A percentile compares a stretch with the other conserved stretches of the same genome.
These are phyloP conservation scores for Semaprochilodus insignis DNA, from an alignment of 2,797 vertebrate species.

Conservation along the genomic window DNA sequence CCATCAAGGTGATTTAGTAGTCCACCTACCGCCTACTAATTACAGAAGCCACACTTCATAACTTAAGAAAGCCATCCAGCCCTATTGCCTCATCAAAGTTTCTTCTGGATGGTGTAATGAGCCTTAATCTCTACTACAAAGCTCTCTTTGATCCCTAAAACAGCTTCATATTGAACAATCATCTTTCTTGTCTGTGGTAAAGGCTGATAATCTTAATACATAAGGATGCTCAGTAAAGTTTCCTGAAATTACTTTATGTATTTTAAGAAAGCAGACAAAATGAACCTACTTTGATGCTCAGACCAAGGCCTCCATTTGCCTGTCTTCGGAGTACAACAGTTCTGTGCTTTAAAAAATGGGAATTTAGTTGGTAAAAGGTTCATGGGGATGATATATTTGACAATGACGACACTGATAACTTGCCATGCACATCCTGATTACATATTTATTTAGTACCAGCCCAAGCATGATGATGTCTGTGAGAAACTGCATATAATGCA, in stretches of 20 bases:
- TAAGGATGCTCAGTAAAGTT: constrained; percentile 5
- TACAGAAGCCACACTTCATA: constrained; percentile 29
- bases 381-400: constrained; percentile 37
- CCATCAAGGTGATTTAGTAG: constrained; percentile 30
- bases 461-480: constrained; percentile 37
- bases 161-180: constrained; percentile 12
- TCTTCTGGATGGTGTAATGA: constrained; percentile 28
- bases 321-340: constrained; percentile 94
- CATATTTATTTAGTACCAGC: neutral
- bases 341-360: constrained; percentile 97
- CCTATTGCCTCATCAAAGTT: constrained; percentile 48
- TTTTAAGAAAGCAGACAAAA: constrained; percentile 27
- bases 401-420: constrained; percentile 6
- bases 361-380: constrained; percentile 80
- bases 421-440: neutral
- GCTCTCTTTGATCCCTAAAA: constrained; percentile 45
- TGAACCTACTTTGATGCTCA: constrained; percentile 94
- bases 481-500: constrained; percentile 51
- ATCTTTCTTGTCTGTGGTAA: neutral
- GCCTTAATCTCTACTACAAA: constrained; percentile 41
- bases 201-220: neutral
- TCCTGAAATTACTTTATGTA: constrained; percentile 11
- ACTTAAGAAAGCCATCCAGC: constrained; percentile 8
- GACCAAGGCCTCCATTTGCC: constrained; percentile 89
- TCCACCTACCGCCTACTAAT: neutral